Base-by-base conservation (phyloP, 2,113 vertebrate species). In the Rafetus swinhoei region DNA sequence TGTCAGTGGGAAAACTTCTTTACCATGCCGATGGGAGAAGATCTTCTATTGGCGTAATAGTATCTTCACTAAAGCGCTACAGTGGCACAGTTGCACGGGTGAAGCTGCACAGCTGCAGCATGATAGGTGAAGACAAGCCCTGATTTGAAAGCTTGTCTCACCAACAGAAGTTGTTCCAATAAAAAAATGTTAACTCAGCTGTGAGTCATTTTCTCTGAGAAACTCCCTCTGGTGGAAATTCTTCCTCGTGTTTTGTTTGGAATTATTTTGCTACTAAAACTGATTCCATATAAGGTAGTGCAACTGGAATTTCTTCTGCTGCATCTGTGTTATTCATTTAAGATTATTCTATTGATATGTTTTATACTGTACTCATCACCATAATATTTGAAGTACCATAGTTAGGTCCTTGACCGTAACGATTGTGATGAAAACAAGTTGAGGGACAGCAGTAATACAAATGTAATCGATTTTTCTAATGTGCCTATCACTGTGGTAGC, bases 191-290 rank as follows among this genome's bases (percentile, higher is more conserved):
- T n/a, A n/a, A 15, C 15, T 69, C 32, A 69, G 15, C 62, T 32
- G 29, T 93, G 62, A 85, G 88, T 82, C 74, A 35, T 95, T 94
- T 90, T 81, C 74, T 5, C 89, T 86, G 90, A 15, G 90, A 89
- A 92, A 79, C 95, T 96, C 94, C 94, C 94, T 94, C 95, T 97
- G 54, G 97, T 96, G 97, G 96, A 93, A 96, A 54, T 88, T 81
- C 84, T 93, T 69, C 88, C 93, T 82, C 79, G 59, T 83, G 91
- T 39, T 87, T 92, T 21, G 29, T 92, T 96, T 52, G 90, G 93
- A 94, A 94, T 90, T 89, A 90, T 93, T 96, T 97, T 93, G 65
- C 83, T 29, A 56, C n/a, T 79, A 90, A 87, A 94, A 95, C 54
- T 89, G 90, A 81, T 85, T 94, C 90, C 96, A 69, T 93, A 88